phyloP scores from a whole-genome alignment of 1,140 invertebrate genomes.

The Lepidostoma basale region DNA sequence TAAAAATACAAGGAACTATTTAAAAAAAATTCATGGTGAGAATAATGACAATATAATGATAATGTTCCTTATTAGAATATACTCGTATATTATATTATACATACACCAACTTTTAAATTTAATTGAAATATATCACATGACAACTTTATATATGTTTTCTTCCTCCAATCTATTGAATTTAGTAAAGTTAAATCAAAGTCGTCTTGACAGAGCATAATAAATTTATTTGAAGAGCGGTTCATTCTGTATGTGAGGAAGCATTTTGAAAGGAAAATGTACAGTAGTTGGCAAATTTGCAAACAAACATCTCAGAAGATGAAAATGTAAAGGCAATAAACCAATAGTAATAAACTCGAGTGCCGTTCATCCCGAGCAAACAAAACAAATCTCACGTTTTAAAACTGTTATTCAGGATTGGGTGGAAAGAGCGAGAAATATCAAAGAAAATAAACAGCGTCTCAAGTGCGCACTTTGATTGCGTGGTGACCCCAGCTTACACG shows the following conservation, averaged over 20 bases:
- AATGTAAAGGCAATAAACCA: conserved; percentile 12
- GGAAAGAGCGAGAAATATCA: neutral
- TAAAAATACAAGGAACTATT: too few relatives aligned
- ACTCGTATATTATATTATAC: too few relatives aligned
- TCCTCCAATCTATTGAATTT: too few relatives aligned
- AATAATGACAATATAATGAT: too few relatives aligned
- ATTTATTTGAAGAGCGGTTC: too few relatives aligned
- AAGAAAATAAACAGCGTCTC: neutral
- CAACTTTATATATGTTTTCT: too few relatives aligned
- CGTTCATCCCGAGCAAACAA: neutral
- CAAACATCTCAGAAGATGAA: conserved; percentile 1
- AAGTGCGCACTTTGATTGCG: conserved; percentile 9
- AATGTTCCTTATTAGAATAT: too few relatives aligned
- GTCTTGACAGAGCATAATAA: too few relatives aligned
- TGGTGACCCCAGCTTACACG: conserved; percentile 18
- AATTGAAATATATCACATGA: too few relatives aligned
- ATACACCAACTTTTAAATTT: too few relatives aligned
- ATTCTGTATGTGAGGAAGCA: neutral
- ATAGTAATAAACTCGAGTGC: conserved; percentile 25
- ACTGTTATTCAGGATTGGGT: neutral
- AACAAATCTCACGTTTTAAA: neutral
- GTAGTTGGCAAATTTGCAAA: conserved; percentile 22
- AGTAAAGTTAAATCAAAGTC: too few relatives aligned
- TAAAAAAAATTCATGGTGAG: too few relatives aligned
- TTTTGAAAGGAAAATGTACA: conserved; percentile 11